Conservation (phyloP, 2,797 vertebrate genomes). For the Limosa lapponica region DNA sequence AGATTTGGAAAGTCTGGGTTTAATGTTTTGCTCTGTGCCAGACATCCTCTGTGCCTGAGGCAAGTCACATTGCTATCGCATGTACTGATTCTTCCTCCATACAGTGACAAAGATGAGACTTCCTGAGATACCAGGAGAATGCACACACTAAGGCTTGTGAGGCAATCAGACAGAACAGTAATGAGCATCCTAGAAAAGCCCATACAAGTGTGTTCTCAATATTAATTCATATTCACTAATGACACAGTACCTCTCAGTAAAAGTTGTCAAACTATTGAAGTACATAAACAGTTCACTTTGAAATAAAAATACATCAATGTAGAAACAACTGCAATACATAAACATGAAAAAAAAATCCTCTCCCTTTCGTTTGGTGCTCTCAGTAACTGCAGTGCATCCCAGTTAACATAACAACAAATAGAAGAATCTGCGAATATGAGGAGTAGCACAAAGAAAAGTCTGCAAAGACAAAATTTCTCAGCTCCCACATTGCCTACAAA, state of each 20-base stretch:
- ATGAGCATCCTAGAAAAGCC: background rate
- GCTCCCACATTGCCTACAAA: background rate
- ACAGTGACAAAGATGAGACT: background rate
- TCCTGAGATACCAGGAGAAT: background rate
- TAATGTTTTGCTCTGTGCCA: background rate
- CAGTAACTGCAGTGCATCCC: background rate
- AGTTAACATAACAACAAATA: background rate
- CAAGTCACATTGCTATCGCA: background rate
- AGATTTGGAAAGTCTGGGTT: background rate
- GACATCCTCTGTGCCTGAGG: background rate
- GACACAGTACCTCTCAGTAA: background rate
- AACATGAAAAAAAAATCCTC: background rate
- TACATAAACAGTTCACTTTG: slow-evolving; percentile 4
- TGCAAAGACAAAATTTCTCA: background rate
- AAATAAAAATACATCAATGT: background rate
- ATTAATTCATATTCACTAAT: slow-evolving; percentile 5
- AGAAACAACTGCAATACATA: slow-evolving; percentile 1
- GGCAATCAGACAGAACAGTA: background rate
- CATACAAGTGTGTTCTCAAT: background rate
- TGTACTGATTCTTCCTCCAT: background rate
- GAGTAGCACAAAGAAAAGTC: background rate
- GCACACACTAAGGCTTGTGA: background rate
- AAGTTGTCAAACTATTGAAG: slow-evolving; percentile 3
- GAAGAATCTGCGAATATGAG: background rate
- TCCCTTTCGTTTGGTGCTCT: background rate